Percentiles rank a stretch among this genome's conserved stretches.
Evolutionary conservation across 64 coral and sea anemone species (phyloP).

Genomic region (Montipora capricornis): DNA sequence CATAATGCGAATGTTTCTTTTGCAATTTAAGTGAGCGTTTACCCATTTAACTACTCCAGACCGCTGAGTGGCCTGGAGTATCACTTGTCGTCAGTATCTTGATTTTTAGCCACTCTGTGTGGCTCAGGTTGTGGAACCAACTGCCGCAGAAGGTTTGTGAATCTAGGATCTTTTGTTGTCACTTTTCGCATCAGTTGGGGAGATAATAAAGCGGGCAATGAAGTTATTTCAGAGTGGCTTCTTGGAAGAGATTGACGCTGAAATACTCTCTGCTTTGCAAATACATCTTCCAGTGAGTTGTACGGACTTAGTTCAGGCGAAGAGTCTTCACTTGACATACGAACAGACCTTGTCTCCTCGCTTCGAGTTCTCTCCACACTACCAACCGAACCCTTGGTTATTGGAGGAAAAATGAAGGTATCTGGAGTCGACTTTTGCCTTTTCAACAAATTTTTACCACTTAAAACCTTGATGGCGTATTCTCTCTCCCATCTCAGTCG

Average conservation of each 20-base stretch:
- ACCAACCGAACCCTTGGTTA: background rate
- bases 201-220: constrained; percentile 33
- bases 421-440: background rate
- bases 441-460: background rate
- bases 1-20: too few relatives aligned
- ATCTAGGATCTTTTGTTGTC: constrained; percentile 23
- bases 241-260: background rate
- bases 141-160: constrained; percentile 12
- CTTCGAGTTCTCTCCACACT: background rate
- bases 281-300: background rate
- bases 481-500: constrained; percentile 20
- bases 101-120: background rate
- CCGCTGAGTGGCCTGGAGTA: too few relatives aligned
- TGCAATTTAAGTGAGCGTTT: too few relatives aligned
- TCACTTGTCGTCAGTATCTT: too few relatives aligned
- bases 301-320: constrained; percentile 3
- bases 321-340: background rate
- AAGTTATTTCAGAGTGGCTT: background rate
- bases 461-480: constrained; percentile 5
- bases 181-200: constrained; percentile 4
- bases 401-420: background rate
- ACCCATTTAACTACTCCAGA: too few relatives aligned
- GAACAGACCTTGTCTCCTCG: background rate
- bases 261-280: background rate
- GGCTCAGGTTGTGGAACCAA: background rate